Evolutionary conservation across 2,797 vertebrate species (phyloP).

Genomic region (Pagetopsis macropterus): DNA sequence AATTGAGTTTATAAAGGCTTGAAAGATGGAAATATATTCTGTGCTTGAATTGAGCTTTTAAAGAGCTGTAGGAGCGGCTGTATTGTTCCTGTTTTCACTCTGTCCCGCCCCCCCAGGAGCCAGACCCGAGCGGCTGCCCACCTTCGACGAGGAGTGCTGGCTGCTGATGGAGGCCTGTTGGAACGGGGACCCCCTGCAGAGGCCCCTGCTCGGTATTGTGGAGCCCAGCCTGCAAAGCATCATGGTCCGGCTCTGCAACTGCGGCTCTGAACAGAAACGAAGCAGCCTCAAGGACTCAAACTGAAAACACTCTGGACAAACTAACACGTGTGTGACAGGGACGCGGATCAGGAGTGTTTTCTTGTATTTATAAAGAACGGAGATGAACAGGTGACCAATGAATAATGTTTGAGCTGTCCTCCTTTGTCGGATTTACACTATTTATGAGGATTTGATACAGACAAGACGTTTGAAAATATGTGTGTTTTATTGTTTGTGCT

Average conservation of each 20-base stretch:
- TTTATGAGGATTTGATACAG: constrained; percentile 77
- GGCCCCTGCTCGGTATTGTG: constrained; percentile 95
- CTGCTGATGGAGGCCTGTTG: constrained; percentile 99
- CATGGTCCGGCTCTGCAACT: constrained; percentile 91
- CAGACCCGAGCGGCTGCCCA: constrained; percentile 89
- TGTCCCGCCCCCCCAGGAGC: constrained; percentile 80
- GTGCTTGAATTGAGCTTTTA: too few species aligned
- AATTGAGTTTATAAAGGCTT: too few species aligned
- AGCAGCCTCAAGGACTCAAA: constrained; percentile 91
- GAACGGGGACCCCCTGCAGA: constrained; percentile 92
- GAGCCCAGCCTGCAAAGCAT: constrained; percentile 95
- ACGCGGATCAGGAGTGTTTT: constrained; percentile 48
- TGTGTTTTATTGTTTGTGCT: constrained; percentile 74
- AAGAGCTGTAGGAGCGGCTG: too few species aligned
- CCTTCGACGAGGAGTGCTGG: constrained; percentile 98
- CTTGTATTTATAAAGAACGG: constrained; percentile 67
- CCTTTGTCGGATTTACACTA: constrained; percentile 70
- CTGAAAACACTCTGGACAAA: constrained; percentile 81
- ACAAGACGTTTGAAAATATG: constrained; percentile 59
- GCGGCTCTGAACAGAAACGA: constrained; percentile 77
- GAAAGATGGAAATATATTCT: too few species aligned
- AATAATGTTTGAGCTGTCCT: constrained; percentile 41
- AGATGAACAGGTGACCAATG: constrained; percentile 32
- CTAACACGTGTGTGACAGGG: constrained; percentile 37
- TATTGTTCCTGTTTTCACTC: constrained; percentile 6